Base-by-base conservation (phyloP, 1,140 invertebrate genomes). In the Drosophila teissieri region DNA sequence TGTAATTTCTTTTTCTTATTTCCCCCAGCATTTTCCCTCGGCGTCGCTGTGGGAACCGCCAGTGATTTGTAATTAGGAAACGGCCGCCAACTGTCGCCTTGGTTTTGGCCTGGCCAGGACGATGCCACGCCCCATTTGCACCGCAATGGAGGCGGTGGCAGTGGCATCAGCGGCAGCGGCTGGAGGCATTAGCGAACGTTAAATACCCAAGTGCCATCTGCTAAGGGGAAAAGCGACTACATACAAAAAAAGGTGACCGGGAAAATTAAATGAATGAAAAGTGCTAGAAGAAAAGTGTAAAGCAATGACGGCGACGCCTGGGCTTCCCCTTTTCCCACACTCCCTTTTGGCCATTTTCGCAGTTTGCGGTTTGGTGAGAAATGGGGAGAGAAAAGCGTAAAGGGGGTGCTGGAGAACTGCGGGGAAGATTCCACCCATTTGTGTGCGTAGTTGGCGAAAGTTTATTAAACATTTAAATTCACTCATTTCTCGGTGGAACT, bases 21-120 rank as follows among this genome's bases (percentile, higher is more conserved):
- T 65, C 61, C 52, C 45, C 17, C 34, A 46, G 36, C 57, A 46
- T 70, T 61, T 34, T 57, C 46, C 34, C 61, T 46, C 64, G 74
- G 69, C 73, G 69, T 54, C 62, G 55, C 52, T 55, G 36, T 60
- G 48, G 56, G 72, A 70, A 51, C 70, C 73, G 70, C 84, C 81
- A 81, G 74, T 91, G 82, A 90, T 90, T 91, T 91, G 88, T 91
- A 91, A 91, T 91, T 91, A 90, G 88, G 88, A 91, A 91, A 90
- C 82, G 82, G 88, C 88, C 88, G 81, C 86, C 88, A 91, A 91
- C 88, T 91, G 88, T 90, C 86, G 86, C 85, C 69, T 78, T 89
- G 77, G 60, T 61, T 83, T 69, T 80, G 55, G 76, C 49, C 51
- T 10, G 61, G 49, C 61, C 58, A 36, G 69, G 52, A 58, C 65